A percentile compares a stretch with the other conserved stretches of the same genome.
phyloP scores from a whole-genome alignment of 2,888 invertebrate species.

The Cosmopolites sordidus region DNA sequence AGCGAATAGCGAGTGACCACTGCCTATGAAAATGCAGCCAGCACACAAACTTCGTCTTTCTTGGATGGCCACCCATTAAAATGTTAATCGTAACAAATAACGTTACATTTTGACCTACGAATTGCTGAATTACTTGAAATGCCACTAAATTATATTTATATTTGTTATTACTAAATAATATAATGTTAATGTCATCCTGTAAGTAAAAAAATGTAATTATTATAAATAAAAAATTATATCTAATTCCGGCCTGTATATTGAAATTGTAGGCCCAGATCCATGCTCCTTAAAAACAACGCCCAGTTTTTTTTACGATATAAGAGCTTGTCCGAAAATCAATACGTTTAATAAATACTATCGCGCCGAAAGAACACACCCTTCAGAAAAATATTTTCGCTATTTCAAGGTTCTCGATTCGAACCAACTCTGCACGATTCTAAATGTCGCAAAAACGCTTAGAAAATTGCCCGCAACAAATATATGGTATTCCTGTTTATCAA shows the following conservation, averaged over 20 bases:
- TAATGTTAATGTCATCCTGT: too few species aligned
- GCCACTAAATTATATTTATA: too few species aligned
- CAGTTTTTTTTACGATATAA: slow-evolving; percentile 44
- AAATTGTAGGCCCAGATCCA: slow-evolving; percentile 14
- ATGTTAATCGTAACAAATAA: not conserved
- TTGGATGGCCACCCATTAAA: not conserved
- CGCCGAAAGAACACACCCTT: slow-evolving; percentile 15
- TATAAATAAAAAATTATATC: too few species aligned
- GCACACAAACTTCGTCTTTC: too few species aligned
- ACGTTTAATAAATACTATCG: slow-evolving; percentile 31
- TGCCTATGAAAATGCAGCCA: too few species aligned
- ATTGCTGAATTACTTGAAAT: not conserved
- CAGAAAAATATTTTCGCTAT: slow-evolving; percentile 21
- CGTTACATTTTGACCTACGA: not conserved
- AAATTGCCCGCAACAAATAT: too few species aligned
- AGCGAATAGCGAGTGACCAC: too few species aligned
- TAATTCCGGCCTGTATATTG: not conserved
- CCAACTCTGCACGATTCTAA: slow-evolving; percentile 13
- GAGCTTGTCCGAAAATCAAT: slow-evolving; percentile 47
- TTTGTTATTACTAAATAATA: too few species aligned
- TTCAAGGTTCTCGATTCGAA: slow-evolving; percentile 26
- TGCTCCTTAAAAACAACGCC: slow-evolving; percentile 44
- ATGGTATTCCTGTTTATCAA: too few species aligned
- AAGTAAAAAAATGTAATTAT: too few species aligned
- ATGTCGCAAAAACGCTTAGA: slow-evolving; percentile 22